Base-by-base conservation (phyloP, 1,140 invertebrate species). In the Polypedilum pembai region DNA sequence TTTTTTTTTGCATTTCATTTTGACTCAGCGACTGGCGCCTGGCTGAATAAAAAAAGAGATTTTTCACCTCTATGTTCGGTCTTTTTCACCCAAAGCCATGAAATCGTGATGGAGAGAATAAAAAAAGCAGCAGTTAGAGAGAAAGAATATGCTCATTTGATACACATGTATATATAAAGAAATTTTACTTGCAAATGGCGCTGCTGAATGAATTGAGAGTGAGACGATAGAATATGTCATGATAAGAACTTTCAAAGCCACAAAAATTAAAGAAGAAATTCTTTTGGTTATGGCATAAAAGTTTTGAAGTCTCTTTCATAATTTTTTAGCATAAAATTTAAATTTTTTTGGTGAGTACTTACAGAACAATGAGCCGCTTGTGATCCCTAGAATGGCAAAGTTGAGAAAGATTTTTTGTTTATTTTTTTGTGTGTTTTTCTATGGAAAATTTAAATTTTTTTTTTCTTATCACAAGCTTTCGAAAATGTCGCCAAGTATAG, bases 1-100 rank as follows among this genome's bases (percentile, higher is more conserved):
- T 17, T 69, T 21, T 69, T 66, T 69, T 69, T 69, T 69, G 65
- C 65, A 69, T 69, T 69, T 69, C 65, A 69, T 56, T 56, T 56
- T 56, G 45, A 15, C 45, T 17, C n/a, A 21, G 20, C 17, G 20
- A 21, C 17, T 21, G 65, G 65, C 65, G 65, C 65, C 65, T 69
- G 65, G 8, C n/a, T n/a, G 45, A 12, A 56, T 56, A 56, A 56
- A 56, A 56, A 56, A 56, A 56, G 12, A 56, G 4, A 12, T 56
- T 56, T 56, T 56, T 56, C 45, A 56, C 45, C 45, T 56, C 45
- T 56, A 33, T 5, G 24, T 33, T 33, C 24, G 24, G 24, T 33
- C 45, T 56, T 56, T 56, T 56, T 56, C 45, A 56, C 45, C 45
- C 45, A 56, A 15, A 56, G 12, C 45, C 2, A 8, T 7, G 5